Conservation (phyloP, 1,140 invertebrate species). For the Sitodiplosis mosellana region DNA sequence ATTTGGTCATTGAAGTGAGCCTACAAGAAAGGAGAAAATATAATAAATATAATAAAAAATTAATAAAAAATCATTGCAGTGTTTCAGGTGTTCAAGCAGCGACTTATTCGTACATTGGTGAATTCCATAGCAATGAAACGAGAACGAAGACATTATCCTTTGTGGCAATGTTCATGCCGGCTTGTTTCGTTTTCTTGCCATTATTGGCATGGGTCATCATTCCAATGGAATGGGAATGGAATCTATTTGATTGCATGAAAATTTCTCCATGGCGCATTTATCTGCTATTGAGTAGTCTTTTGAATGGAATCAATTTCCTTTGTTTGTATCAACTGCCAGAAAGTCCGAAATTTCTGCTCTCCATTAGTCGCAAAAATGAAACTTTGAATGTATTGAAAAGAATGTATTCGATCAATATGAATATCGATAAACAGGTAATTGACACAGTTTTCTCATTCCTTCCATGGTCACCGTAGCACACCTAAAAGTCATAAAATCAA, state of each 20-base stretch:
- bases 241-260: conserved; percentile 26
- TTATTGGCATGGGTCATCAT: conserved; percentile 41
- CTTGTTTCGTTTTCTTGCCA: conserved; percentile 45
- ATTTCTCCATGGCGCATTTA: conserved; percentile 44
- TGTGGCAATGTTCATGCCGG: conserved; percentile 43
- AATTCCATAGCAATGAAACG: conserved; percentile 35
- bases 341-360: conserved; percentile 56
- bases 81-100: conserved; percentile 44
- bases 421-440: conserved; percentile 11
- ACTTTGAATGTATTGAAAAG: conserved; percentile 35
- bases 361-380: conserved; percentile 36
- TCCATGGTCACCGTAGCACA: too few species aligned
- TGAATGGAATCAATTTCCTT: conserved; percentile 31
- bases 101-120: conserved; percentile 44
- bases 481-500: background rate
- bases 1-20: background rate
- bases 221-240: conserved; percentile 30
- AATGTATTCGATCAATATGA: conserved; percentile 41
- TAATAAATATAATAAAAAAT: too few species aligned
- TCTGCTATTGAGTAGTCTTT: conserved; percentile 32
- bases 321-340: conserved; percentile 41
- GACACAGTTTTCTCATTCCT: too few species aligned
- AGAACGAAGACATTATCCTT: conserved; percentile 30
- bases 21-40: background rate
- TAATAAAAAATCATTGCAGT: conserved; percentile 20